Base-by-base conservation (phyloP, 2,113 vertebrate genomes). In the Festucalex cinctus region DNA sequence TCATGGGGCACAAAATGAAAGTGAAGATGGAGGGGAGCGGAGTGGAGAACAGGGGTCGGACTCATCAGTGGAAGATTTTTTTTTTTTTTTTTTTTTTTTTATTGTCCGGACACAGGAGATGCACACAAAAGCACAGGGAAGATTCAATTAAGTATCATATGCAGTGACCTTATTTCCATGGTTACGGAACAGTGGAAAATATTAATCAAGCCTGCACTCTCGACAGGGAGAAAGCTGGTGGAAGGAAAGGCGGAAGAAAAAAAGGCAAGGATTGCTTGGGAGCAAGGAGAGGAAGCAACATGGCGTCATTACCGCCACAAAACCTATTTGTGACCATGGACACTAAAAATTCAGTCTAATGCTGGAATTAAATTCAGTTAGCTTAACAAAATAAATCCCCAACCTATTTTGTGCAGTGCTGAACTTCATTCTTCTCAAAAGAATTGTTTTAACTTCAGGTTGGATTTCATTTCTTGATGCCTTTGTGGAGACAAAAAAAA, bases 121-220 rank as follows among this genome's bases (percentile, higher is more conserved):
- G 78, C 84, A 84, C 89, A 92, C 90, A 92, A 92, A 91, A 89
- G 89, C 95, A 94, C 92, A 88, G 91, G 92, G 93, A 96, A 98
- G 95, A 98, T 98, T 98, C 97, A 98, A 98, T 98, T 98, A 99
- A 98, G 96, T 97, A 98, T 98, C 95, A 97, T 98, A 97, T 96
- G 94, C 94, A 93, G 95, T 98, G 95, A 97, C 96, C 95, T 95
- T 93, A 98, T 99, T 94, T 94, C 95, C 95, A 99, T 98, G 96
- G 97, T 96, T 96, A 99, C 96, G 85, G 93, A 94, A 96, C 91
- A 95, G 94, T 88, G 87, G 94, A 95, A 97, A 98, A 96, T 98
- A 97, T 97, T 96, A 96, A 98, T 97, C 94, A 98, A 95, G 94
- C 90, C 93, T 91, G 87, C 74, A 90, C 83, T 85, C 81, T 89